Evolutionary conservation across 2,888 invertebrate genomes (phyloP), one percentile per base, ranked within the genome.

Genomic region (Eupeodes latifasciatus): DNA sequence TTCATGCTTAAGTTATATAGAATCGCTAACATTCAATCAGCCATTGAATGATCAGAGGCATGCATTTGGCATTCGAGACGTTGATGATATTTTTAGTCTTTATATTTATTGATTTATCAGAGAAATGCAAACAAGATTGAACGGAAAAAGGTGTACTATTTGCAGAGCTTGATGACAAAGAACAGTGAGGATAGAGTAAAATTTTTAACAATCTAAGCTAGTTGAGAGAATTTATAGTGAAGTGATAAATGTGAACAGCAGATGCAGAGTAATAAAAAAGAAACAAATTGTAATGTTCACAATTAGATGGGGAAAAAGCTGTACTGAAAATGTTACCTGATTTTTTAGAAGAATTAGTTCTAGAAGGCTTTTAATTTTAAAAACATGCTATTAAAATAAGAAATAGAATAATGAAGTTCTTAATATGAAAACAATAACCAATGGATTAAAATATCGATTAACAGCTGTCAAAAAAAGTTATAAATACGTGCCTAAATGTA

Each of bases 11-110:
- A 27, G 27, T 27, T 27, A 27, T 27, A 27, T 27, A 53, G 11
- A n/a, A 34, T 74, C 14, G 62, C 62, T 57, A 88, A 81, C 84
- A 72, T 76, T 87, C 80, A 88, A 69, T 84, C 74, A 84, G 74
- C 80, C 74, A 81, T 88, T 84, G 81, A 77, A 66, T 88, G 69
- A 64, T 77, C 47, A 40, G 40, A 40, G 3, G 40, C 40, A 47
- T 19, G 27, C 16, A 44, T 19, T 64, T 27, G 27, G 27, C 27
- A 27, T 27, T 27, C 27, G 27, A 27, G 19, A 19, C 27, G 64
- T 12, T 64, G 27, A 64, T 64, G 64, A 44, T 64, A 44, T 64
- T 12, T 6, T 10, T 64, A 5, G 6, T 12, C 3, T 47, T 62
- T 12, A 0, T n/a, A 59, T 59, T 59, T 59, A 59, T 59, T 36